Base-by-base conservation (phyloP, 2,888 invertebrate species). In the Drosophila lutescens region DNA sequence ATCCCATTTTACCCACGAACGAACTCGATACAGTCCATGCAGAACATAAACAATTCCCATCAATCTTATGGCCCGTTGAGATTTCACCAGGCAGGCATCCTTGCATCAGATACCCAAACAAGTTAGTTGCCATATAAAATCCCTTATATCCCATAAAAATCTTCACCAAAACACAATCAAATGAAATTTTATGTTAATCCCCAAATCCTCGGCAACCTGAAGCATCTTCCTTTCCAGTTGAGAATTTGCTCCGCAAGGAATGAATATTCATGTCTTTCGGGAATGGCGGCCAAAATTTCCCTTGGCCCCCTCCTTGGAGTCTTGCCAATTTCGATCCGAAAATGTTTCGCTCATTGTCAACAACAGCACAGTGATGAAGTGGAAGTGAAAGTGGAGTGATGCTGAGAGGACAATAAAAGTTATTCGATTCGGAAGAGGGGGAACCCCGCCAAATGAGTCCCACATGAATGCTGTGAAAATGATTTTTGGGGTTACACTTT, bases 161-260 rank as follows among this genome's bases (percentile, higher is more conserved):
- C 56, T 70, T 75, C 71, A 30, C 74, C 69, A 20, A 43, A 69
- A 71, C 74, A 80, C 65, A 70, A 70, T 80, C 76, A 80, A 86
- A 77, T 77, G 61, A 66, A 80, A 80, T 80, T 74, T 76, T 65
- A 58, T 63, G 78, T 78, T 86, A 78, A 81, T 86, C 80, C 43
- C 43, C 60, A 61, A 66, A 59, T 41, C 57, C 57, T 15, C 15
- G 32, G 58, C 56, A 41, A 59, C 54, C 40, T 66, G 74, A 49
- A 54, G 56, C 74, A 66, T 53, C 74, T 72, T 43, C 41, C 57
- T 32, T 26, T 44, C 63, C 26, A 57, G 44, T 46, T 56, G 57
- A 49, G 43, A 36, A 10, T 36, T 41, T 9, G 49, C 36, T 32
- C 23, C 46, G 56, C 66, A 55, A 53, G 50, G 46, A 69, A 86